Evolutionary conservation across 2,888 invertebrate species (phyloP).

Genomic region (Amphipyra berbera): DNA sequence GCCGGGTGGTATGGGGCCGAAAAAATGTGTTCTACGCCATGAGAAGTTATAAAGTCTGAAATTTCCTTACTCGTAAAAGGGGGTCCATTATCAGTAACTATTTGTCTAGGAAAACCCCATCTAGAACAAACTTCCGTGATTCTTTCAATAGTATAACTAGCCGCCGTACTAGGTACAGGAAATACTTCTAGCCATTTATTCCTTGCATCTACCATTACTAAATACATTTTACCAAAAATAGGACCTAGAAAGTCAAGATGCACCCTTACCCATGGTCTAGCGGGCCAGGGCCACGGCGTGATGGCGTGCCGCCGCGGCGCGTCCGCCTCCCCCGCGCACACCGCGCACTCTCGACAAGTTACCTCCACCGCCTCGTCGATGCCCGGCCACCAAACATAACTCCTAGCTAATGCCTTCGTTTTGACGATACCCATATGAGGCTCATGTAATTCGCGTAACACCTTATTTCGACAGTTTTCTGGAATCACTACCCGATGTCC

Average conservation of each 20-base stretch:
- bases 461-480: not conserved
- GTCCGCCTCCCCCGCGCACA: conserved; percentile 19
- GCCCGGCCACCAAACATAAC: no score
- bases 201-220: conserved; percentile 39
- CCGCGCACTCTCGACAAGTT: conserved; percentile 13
- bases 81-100: no score
- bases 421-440: not conserved
- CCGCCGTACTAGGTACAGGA: no score
- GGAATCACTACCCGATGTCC: not conserved
- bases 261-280: conserved; percentile 28
- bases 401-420: no score
- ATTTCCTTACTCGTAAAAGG: no score
- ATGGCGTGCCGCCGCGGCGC: conserved; percentile 48
- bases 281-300: conserved; percentile 23
- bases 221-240: conserved; percentile 22
- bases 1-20: no score
- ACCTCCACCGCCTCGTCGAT: conserved; percentile 55
- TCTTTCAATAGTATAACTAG: no score
- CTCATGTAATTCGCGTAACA: not conserved
- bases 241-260: conserved; percentile 52
- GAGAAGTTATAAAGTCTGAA: no score
- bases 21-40: no score
- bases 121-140: no score
- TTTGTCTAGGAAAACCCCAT: no score
- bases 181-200: conserved; percentile 48